A percentile compares a stretch with the other conserved stretches of the same genome.
phyloP scores from a whole-genome alignment of 2,888 invertebrate species.

The Lapara coniferarum region DNA sequence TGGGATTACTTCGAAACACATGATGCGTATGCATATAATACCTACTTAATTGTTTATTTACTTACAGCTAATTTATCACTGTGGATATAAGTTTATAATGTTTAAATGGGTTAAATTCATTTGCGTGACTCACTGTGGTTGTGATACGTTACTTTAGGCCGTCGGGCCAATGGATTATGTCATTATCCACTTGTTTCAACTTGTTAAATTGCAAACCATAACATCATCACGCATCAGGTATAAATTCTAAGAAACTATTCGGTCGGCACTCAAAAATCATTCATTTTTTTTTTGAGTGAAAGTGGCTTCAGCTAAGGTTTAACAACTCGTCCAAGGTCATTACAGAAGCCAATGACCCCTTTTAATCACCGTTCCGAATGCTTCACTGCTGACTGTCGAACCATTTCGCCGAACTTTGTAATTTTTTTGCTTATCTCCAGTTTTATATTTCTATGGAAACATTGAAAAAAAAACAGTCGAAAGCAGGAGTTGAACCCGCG shows the following conservation, averaged over 20 bases:
- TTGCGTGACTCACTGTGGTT: conserved; percentile 63
- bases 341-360: conserved; percentile 14
- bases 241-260: conserved; percentile 21
- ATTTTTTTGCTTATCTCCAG: conserved; percentile 11
- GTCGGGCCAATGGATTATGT: conserved; percentile 63
- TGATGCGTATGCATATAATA: not conserved
- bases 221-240: conserved; percentile 8
- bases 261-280: conserved; percentile 15
- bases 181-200: conserved; percentile 67
- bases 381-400: conserved; percentile 19
- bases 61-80: conserved; percentile 33
- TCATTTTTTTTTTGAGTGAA: conserved; percentile 19
- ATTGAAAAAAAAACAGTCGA: too few species aligned
- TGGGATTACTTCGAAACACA: not conserved
- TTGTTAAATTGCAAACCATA: conserved; percentile 55
- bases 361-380: conserved; percentile 21
- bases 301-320: conserved; percentile 12
- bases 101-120: conserved; percentile 50
- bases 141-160: conserved; percentile 59
- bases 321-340: conserved; percentile 19
- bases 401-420: conserved; percentile 18
- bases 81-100: conserved; percentile 39
- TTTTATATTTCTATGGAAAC: too few species aligned
- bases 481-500: too few species aligned
- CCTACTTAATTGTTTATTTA: conserved; percentile 16